Conservation (phyloP, 2,797 vertebrate genomes). For the Smutsia temminckii region DNA sequence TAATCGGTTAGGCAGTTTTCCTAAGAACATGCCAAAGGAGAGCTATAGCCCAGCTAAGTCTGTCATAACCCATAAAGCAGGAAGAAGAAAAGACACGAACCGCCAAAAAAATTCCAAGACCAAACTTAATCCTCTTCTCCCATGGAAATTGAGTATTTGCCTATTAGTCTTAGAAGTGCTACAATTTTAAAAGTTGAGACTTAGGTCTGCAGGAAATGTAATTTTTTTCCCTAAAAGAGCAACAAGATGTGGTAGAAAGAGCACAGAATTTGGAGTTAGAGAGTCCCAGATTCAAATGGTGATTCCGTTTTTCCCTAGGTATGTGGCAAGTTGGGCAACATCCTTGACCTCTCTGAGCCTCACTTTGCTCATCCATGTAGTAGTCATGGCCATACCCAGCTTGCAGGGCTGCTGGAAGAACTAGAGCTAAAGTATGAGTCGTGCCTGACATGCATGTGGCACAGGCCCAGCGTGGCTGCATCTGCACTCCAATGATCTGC, state of each 20-base stretch:
- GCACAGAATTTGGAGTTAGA: background rate
- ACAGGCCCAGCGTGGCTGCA: background rate
- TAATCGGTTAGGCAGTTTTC: background rate
- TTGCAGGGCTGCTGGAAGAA: background rate
- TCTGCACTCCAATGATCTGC: background rate
- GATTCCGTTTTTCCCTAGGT: background rate
- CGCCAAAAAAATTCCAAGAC: background rate
- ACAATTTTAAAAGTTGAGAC: background rate
- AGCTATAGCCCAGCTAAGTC: background rate
- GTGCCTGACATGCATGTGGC: rapidly evolving
- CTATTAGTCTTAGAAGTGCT: background rate
- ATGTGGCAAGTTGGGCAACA: background rate
- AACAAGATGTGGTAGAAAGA: background rate
- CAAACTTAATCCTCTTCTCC: background rate
- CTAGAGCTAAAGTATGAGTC: background rate
- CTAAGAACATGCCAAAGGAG: background rate
- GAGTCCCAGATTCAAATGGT: background rate
- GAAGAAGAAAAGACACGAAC: background rate
- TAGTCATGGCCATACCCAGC: background rate
- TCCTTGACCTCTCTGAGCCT: background rate
- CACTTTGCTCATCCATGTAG: background rate
- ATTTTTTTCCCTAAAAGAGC: background rate
- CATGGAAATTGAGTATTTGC: background rate
- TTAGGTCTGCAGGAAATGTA: background rate
- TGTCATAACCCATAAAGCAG: background rate